These are phyloP conservation scores for Pseudomyrmex flavicornis DNA, from an alignment of 1,140 invertebrate genomes.

Conservation along the genomic window DNA sequence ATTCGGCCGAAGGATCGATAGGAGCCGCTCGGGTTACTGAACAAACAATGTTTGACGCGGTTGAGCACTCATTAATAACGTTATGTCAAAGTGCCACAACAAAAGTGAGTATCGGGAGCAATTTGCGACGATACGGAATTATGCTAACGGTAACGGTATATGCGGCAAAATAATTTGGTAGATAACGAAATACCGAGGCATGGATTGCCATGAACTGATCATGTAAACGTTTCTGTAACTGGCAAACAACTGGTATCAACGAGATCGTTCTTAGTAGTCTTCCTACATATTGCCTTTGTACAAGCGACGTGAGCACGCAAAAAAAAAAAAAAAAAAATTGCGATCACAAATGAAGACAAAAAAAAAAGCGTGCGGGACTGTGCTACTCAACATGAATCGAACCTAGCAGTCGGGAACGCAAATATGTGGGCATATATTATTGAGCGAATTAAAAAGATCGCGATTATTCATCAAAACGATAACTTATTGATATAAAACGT, in stretches of 20 bases:
- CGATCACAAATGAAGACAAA: no score
- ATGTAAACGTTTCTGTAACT: conserved; percentile 44
- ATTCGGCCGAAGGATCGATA: conserved; percentile 9
- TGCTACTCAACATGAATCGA: no score
- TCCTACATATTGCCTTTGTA: conserved; percentile 43
- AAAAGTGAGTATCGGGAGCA: conserved; percentile 15
- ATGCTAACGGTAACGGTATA: neutral
- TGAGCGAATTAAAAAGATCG: conserved; percentile 26
- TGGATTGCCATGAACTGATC: neutral
- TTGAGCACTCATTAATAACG: conserved; percentile 42
- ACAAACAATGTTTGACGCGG: conserved; percentile 26
- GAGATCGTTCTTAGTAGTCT: conserved; percentile 52
- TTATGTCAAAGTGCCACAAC: conserved; percentile 29
- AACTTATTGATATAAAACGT: conserved; percentile 38
- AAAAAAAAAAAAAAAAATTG: neutral
- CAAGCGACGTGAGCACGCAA: conserved; percentile 2
- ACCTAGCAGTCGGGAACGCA: neutral
- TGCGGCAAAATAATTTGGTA: conserved; percentile 30
- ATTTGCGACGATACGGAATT: conserved; percentile 33
- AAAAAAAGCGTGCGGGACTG: neutral
- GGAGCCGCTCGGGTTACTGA: conserved; percentile 1
- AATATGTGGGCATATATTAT: conserved; percentile 26
- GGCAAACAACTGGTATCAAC: conserved; percentile 46
- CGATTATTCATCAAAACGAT: conserved; percentile 2
- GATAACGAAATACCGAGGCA: conserved; percentile 26